phyloP scores from a whole-genome alignment of 2,888 invertebrate species.

The Pachycephus smyrnensis region DNA sequence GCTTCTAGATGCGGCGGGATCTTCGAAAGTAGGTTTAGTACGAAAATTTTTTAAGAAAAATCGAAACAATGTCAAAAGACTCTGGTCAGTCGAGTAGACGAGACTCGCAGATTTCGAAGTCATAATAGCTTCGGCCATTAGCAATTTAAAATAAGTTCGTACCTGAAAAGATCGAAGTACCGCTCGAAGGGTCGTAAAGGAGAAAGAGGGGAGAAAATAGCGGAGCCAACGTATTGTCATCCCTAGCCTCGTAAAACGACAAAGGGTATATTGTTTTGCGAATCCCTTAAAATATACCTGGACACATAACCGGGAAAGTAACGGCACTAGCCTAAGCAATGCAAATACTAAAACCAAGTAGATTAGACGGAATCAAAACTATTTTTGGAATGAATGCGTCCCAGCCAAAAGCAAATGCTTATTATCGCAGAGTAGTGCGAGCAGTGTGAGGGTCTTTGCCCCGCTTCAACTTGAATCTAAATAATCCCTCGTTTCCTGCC shows the following conservation, averaged over 20 bases:
- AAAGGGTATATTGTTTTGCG: background rate
- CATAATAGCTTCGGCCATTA: background rate
- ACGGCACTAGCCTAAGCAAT: background rate
- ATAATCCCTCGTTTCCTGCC: background rate
- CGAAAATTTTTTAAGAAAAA: too few species aligned
- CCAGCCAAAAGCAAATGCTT: background rate
- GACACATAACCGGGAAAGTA: background rate
- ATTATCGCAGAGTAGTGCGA: background rate
- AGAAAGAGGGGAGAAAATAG: background rate
- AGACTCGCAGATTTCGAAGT: background rate
- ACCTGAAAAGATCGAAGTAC: background rate
- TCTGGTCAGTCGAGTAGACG: background rate
- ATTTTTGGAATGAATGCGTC: background rate
- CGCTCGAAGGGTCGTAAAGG: background rate
- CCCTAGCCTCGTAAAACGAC: background rate
- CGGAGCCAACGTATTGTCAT: too few species aligned
- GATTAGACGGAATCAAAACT: background rate
- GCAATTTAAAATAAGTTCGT: background rate
- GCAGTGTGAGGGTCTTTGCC: background rate
- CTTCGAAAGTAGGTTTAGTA: conserved; percentile 9
- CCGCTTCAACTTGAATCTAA: background rate
- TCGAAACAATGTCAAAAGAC: background rate
- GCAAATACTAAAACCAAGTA: background rate
- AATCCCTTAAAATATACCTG: background rate
- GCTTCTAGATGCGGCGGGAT: conserved; percentile 34